Base-by-base conservation (phyloP, 1,140 invertebrate species). In the Eufriesea mexicana region DNA sequence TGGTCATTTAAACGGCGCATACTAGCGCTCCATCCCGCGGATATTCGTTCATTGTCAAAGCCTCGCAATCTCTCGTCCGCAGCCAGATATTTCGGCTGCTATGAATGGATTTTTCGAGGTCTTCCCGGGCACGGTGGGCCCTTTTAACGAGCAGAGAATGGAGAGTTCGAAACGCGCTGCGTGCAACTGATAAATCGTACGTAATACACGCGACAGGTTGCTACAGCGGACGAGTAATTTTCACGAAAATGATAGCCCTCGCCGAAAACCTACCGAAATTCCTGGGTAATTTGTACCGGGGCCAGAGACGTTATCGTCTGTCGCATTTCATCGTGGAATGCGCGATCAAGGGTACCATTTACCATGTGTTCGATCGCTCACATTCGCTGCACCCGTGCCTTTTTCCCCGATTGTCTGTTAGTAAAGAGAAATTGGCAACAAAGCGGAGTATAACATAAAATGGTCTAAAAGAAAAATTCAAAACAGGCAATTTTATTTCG, bases 31-130 rank as follows among this genome's bases (percentile, higher is more conserved):
- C 70, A 73, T 78, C 49, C 57, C n/a, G 23, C 47, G 59, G 57
- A 57, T 54, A 49, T 73, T 72, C 67, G 49, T 83, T 67, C 78
- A 78, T 79, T 74, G 84, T 83, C 66, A 84, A 86, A 86, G 70
- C 81, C 55, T 35, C 23, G 28, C 81, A 84, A 84, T 86, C 81
- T 86, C 74, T 49, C 70, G 59, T 54, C 75, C 47, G 51, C 62
- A 84, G 73, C 47, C 73, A 28, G 78, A 70, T 76, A 79, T 78
- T 83, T 67, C 45, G 45, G 18, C 45, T 14, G 45, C 42, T 49
- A 66, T 75, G 81, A 86, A 84, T 86, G 70, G 84, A 84, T 84
- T 84, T 86, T 86, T 86, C 55, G 61, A 74, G 75, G 84, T 83
- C 75, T 79, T 84, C 75, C 73, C 35, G 45, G 28, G 1, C 49